Evolutionary conservation across 2,113 vertebrate species (phyloP), one percentile per base, ranked within the genome.

Genomic region (Emydura subglobosa): DNA sequence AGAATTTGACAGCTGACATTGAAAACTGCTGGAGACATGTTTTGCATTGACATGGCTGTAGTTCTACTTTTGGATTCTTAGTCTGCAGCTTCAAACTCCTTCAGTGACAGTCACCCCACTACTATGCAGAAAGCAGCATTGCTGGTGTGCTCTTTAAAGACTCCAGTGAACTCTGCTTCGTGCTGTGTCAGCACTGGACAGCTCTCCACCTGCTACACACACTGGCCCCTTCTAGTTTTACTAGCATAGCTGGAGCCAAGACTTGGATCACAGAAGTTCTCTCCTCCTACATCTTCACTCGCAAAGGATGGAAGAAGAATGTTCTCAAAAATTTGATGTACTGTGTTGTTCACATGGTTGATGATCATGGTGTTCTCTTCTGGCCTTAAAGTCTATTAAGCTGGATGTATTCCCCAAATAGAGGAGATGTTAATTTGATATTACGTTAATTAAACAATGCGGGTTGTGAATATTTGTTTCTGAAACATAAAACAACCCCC

Each of bases 301-400:
- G 34, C 31, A 65, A 34, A 65, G 61, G 61, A 31, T 61, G 27
- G 27, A 31, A 61, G 57, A 61, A 31, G 13, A 13, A 61, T 7
- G 5, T 12, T 31, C 27, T 61, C 29, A 6, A 61, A 61, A 61
- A 61, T 34, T 3, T 65, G 31, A 21, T 44, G 72, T 44, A 42
- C 39, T 44, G 24, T 42, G 22, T 42, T 42, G 39, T 74, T 10
- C 39, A 74, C n/a, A 74, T 10, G 29, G 31, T n/a, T 0, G 13
- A 0, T 19, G 80, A 29, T 83, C 34, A 0, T 21, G 0, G 3
- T 1, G 0, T 1, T 42, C 31, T 19, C 4, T 72, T 0, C 12
- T 0, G 7, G 22, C 81, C 47, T 13, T 54, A 25, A 0, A 1
- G 14, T 6, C 55, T 3, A 0, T 3, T 51, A 57, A 44, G 19